Evolutionary conservation across 2,888 invertebrate species (phyloP).

Genomic region (Lycocerus yunnanus): DNA sequence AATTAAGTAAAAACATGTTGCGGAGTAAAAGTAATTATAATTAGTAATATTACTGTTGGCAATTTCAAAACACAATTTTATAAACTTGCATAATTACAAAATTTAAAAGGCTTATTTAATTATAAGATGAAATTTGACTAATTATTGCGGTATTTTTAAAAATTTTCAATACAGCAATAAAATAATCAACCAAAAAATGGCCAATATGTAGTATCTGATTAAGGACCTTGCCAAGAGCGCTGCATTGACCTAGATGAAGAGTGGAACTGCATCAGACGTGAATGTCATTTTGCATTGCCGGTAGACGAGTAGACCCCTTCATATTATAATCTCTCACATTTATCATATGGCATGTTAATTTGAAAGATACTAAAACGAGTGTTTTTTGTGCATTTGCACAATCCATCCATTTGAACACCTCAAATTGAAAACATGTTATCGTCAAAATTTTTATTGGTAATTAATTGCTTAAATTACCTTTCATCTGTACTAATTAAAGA

Average conservation of each 20-base stretch:
- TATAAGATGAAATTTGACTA: not conserved
- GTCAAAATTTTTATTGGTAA: not conserved
- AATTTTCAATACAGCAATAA: not conserved
- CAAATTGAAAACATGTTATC: not conserved
- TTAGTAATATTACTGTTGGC: not conserved
- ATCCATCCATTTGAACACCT: not conserved
- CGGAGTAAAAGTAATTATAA: not conserved
- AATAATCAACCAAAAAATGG: not conserved
- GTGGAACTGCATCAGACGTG: not conserved
- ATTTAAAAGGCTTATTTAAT: not conserved
- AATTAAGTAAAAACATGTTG: not conserved
- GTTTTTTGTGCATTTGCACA: not conserved
- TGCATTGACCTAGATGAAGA: conserved; percentile 15
- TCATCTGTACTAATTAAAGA: not conserved
- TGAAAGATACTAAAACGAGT: not conserved
- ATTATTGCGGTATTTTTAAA: not conserved
- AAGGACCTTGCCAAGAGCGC: conserved; percentile 19
- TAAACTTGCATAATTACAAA: not conserved
- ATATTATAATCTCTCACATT: not conserved
- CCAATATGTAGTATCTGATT: not conserved
- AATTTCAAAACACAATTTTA: not conserved
- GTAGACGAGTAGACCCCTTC: conserved; percentile 1
- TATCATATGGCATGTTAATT: not conserved
- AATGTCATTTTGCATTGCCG: conserved; percentile 5
- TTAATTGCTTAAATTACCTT: not conserved